phyloP scores from a whole-genome alignment of 1,140 invertebrate species.

The Maniola jurtina region DNA sequence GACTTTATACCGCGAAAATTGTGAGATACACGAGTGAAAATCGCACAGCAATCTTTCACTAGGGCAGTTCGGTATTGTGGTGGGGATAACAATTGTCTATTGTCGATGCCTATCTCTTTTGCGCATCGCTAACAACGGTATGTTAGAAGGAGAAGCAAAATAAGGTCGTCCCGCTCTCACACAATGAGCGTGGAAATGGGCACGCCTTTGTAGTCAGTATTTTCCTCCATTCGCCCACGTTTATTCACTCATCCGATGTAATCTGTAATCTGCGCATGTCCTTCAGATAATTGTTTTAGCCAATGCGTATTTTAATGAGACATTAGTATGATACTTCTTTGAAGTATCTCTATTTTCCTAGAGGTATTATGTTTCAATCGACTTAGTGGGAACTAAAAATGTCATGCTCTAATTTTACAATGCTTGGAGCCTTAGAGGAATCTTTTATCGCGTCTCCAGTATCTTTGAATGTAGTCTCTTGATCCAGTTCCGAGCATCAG shows the following conservation, averaged over 20 bases:
- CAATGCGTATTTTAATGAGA: slow-evolving; percentile 12
- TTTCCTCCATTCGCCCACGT: slow-evolving; percentile 65
- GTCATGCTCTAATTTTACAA: too few species aligned
- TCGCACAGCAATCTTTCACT: slow-evolving; percentile 44
- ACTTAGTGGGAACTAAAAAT: too few species aligned
- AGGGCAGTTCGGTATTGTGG: slow-evolving; percentile 54
- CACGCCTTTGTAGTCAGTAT: slow-evolving; percentile 63
- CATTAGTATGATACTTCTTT: too few species aligned
- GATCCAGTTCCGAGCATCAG: too few species aligned
- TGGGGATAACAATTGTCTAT: slow-evolving; percentile 77
- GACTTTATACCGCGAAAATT: slow-evolving; percentile 33
- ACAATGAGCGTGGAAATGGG: slow-evolving; percentile 73
- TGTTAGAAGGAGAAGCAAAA: slow-evolving; percentile 44
- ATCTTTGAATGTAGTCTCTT: too few species aligned
- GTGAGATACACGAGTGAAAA: slow-evolving; percentile 34
- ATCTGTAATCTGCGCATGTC: slow-evolving; percentile 56
- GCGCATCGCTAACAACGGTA: slow-evolving; percentile 55
- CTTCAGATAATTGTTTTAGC: slow-evolving; percentile 19
- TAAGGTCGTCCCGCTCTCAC: slow-evolving; percentile 46
- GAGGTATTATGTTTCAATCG: too few species aligned
- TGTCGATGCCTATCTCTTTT: slow-evolving; percentile 73
- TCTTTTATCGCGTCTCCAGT: too few species aligned
- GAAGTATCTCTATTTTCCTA: too few species aligned
- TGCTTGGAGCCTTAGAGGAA: too few species aligned
- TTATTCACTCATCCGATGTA: slow-evolving; percentile 24